These are phyloP conservation scores for Gymnorhina tibicen DNA, from an alignment of 2,113 vertebrate genomes.

Conservation along the genomic window DNA sequence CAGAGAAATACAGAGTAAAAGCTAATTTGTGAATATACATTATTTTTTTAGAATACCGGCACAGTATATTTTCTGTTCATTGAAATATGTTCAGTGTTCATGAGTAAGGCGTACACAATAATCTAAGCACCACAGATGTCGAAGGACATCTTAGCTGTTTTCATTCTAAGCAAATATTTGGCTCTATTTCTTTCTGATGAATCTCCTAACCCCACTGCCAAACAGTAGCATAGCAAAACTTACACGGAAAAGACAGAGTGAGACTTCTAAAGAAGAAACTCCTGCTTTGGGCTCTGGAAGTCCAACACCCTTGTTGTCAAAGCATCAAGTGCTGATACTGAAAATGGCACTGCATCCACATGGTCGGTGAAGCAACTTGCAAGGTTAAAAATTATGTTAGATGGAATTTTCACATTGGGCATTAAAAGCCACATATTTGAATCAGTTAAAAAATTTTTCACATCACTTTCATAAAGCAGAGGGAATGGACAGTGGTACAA, in stretches of 20 bases:
- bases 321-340: not conserved
- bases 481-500: not conserved
- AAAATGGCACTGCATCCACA: not conserved
- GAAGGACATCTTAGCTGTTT: conserved; percentile 44
- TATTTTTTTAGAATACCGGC: conserved; percentile 7
- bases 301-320: not conserved
- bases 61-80: conserved; percentile 28
- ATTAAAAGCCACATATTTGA: not conserved
- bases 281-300: not conserved
- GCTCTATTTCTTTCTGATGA: conserved; percentile 27
- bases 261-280: not conserved
- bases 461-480: not conserved
- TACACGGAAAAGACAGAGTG: not conserved
- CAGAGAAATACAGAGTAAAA: not conserved
- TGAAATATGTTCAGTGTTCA: not conserved
- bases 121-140: conserved; percentile 39
- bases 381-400: not conserved
- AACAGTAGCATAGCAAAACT: not conserved
- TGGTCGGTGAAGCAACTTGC: not conserved
- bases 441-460: not conserved
- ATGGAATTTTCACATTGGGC: not conserved
- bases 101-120: conserved; percentile 27
- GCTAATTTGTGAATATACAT: not conserved
- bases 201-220: conserved; percentile 17
- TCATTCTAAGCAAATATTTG: conserved; percentile 62